These are phyloP conservation scores for Gastrophysa polygoni DNA, from an alignment of 2,888 invertebrate species.

Conservation along the genomic window DNA sequence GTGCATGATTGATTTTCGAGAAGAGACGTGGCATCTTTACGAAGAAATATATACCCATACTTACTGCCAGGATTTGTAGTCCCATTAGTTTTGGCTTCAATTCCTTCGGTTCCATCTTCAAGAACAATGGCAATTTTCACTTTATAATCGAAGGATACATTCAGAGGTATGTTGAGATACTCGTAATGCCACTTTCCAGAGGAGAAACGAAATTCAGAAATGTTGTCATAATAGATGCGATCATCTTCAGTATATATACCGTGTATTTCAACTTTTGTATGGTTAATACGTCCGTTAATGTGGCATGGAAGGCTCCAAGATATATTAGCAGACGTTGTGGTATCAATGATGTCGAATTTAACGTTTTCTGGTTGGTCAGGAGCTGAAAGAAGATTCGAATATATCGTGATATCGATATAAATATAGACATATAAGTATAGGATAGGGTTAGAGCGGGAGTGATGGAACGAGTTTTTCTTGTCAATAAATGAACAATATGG, in stretches of 20 bases:
- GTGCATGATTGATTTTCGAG: too few species aligned
- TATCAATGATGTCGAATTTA: background rate
- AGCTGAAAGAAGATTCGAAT: too few species aligned
- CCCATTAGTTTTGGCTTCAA: background rate
- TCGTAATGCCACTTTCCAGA: background rate
- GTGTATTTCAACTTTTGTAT: background rate
- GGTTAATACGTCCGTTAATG: constrained; percentile 18
- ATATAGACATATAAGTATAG: too few species aligned
- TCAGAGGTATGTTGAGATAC: background rate
- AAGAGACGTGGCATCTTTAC: too few species aligned
- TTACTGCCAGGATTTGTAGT: constrained; percentile 27
- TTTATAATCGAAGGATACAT: constrained; percentile 18
- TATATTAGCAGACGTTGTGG: constrained; percentile 3
- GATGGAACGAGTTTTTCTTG: too few species aligned
- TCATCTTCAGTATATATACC: constrained; percentile 18
- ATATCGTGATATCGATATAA: too few species aligned
- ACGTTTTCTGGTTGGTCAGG: background rate
- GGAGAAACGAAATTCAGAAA: background rate
- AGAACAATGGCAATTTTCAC: constrained; percentile 12
- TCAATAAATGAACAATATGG: too few species aligned
- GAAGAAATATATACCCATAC: constrained; percentile 15
- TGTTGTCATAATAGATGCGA: background rate
- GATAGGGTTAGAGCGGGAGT: too few species aligned
- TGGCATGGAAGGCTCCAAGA: constrained; percentile 24
- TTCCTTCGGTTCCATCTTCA: constrained; percentile 16